Evolutionary conservation across 2,888 invertebrate genomes (phyloP).

Genomic region (Lapara coniferarum): DNA sequence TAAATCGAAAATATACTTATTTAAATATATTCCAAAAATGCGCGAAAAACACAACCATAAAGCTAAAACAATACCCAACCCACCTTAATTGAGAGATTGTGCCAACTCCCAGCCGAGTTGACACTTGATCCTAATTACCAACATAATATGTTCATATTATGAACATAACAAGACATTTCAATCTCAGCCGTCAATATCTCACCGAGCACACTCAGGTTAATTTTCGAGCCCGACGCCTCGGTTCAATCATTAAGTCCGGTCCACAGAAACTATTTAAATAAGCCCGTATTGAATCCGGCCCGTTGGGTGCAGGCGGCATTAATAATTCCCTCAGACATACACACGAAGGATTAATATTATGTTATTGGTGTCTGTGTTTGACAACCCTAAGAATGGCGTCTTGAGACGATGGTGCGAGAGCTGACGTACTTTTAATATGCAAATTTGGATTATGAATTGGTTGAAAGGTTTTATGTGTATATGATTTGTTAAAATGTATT

Average conservation of each 20-base stretch:
- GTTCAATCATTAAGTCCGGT: slow-evolving; percentile 61
- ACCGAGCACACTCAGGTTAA: slow-evolving; percentile 43
- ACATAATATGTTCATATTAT: no score
- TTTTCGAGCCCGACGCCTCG: slow-evolving; percentile 53
- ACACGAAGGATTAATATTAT: slow-evolving; percentile 77
- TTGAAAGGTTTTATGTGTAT: not conserved
- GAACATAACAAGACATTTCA: slow-evolving; percentile 18
- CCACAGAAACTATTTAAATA: slow-evolving; percentile 68
- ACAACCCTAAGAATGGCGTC: slow-evolving; percentile 70
- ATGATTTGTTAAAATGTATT: not conserved
- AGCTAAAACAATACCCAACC: not conserved
- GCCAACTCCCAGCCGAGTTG: slow-evolving; percentile 11
- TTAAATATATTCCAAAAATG: not conserved
- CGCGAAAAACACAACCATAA: not conserved
- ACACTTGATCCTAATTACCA: slow-evolving; percentile 25
- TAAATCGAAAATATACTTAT: not conserved
- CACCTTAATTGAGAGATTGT: not conserved
- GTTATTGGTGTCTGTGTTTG: slow-evolving; percentile 72
- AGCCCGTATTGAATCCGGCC: slow-evolving; percentile 50
- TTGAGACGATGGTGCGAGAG: slow-evolving; percentile 71
- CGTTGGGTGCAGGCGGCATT: slow-evolving; percentile 66
- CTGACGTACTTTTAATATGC: slow-evolving; percentile 26
- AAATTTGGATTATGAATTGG: not conserved
- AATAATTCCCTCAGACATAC: slow-evolving; percentile 81
- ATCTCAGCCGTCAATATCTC: slow-evolving; percentile 20